phyloP scores from a whole-genome alignment of 2,797 vertebrate species.

The Falco peregrinus region DNA sequence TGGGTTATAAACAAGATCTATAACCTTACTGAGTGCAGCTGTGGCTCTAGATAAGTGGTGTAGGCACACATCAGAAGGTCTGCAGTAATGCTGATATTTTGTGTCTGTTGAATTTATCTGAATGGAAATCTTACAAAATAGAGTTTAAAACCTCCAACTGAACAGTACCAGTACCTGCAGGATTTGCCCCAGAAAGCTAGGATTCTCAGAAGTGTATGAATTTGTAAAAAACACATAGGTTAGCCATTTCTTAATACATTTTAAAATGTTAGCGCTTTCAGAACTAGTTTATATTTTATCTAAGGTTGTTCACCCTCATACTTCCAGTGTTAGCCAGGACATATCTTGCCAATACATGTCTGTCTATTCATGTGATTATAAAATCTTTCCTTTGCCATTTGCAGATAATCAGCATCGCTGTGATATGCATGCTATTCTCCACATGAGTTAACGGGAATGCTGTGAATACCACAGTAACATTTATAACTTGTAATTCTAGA shows the following conservation, averaged over 20 bases:
- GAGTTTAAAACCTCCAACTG: slow-evolving; percentile 14
- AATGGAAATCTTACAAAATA: slow-evolving; percentile 34
- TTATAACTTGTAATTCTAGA: background rate
- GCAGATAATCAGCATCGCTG: background rate
- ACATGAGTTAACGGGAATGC: background rate
- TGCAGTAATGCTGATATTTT: background rate
- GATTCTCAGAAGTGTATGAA: background rate
- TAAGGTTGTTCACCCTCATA: background rate
- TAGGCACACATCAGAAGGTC: slow-evolving; percentile 34
- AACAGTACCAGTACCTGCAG: background rate
- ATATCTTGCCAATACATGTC: background rate
- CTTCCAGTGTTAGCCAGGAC: background rate
- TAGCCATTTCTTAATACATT: background rate
- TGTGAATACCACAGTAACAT: slow-evolving; percentile 5
- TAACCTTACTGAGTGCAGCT: slow-evolving; percentile 52
- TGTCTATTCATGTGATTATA: background rate
- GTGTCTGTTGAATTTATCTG: slow-evolving; percentile 48
- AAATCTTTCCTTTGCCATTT: background rate
- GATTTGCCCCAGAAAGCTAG: slow-evolving; percentile 4
- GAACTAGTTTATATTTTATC: background rate
- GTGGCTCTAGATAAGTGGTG: slow-evolving; percentile 51
- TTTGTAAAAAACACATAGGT: background rate
- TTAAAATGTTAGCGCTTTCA: background rate
- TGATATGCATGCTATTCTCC: background rate
- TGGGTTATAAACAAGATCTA: slow-evolving; percentile 64